Percentiles rank a stretch among this genome's conserved stretches.
Evolutionary conservation across 2,797 vertebrate species (phyloP).

Genomic region (Pyrocephalus nanus): DNA sequence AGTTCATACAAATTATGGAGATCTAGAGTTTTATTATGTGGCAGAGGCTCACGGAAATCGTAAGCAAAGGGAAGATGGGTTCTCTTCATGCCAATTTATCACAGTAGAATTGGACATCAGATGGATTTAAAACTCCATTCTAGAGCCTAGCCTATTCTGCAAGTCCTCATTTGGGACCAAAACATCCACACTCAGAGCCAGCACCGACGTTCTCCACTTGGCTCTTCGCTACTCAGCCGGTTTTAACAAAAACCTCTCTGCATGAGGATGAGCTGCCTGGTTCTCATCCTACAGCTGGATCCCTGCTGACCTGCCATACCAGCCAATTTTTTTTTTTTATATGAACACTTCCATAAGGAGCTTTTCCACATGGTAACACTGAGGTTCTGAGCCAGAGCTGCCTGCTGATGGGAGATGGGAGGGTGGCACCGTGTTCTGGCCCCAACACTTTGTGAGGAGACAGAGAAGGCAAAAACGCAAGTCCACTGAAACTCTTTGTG

Average conservation of each 20-base stretch:
- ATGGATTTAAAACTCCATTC: neutral
- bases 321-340: neutral
- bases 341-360: neutral
- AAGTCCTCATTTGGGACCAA: neutral
- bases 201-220: neutral
- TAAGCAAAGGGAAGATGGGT: neutral
- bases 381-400: neutral
- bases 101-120: neutral
- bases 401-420: accelerated
- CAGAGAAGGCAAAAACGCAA: neutral
- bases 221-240: accelerated
- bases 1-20: neutral
- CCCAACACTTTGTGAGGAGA: neutral
- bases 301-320: neutral
- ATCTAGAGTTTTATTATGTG: neutral
- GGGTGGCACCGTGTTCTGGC: neutral
- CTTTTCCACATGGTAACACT: neutral
- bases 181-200: neutral
- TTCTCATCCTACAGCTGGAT: neutral
- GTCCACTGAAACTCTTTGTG: neutral
- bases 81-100: neutral
- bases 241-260: neutral
- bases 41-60: neutral
- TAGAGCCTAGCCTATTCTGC: neutral
- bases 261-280: neutral